Percentiles rank a stretch among this genome's conserved stretches.
phyloP scores from a whole-genome alignment of 1,140 invertebrate species.

The Rhopalosiphum maidis region DNA sequence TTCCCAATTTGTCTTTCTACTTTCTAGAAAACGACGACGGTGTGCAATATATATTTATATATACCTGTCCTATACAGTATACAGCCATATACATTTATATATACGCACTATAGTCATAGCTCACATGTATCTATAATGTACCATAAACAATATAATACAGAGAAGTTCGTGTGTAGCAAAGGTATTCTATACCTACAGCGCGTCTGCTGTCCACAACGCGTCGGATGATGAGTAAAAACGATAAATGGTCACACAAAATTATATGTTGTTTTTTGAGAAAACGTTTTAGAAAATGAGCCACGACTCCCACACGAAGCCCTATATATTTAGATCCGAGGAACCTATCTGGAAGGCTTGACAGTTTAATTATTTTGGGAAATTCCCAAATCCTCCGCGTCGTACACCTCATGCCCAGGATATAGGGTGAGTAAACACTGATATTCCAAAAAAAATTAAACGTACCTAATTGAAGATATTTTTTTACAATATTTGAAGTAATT shows the following conservation, averaged over 20 bases:
- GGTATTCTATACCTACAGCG: not conserved
- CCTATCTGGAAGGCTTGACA: not conserved
- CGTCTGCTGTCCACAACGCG: not conserved
- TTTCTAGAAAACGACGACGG: constrained; percentile 20
- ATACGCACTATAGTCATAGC: not conserved
- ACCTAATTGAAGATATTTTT: not conserved
- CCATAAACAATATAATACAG: not conserved
- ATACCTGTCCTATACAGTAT: not conserved
- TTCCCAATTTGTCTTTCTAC: constrained; percentile 27
- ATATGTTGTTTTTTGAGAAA: not conserved
- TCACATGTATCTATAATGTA: not conserved
- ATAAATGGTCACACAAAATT: constrained; percentile 21
- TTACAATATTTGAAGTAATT: not conserved
- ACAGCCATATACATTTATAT: not conserved
- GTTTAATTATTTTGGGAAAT: not conserved
- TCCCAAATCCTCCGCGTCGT: not conserved
- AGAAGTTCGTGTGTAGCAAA: not conserved
- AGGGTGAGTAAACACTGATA: not conserved
- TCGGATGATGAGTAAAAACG: not conserved
- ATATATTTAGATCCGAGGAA: not conserved
- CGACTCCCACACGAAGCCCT: not conserved
- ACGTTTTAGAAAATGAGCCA: not conserved
- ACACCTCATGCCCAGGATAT: not conserved
- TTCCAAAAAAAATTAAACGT: not conserved
- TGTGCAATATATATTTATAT: not conserved